These are phyloP conservation scores for Aurelia coerulea DNA, from an alignment of 30 jellyfish, hydroid and myxozoan species.

Conservation along the genomic window DNA sequence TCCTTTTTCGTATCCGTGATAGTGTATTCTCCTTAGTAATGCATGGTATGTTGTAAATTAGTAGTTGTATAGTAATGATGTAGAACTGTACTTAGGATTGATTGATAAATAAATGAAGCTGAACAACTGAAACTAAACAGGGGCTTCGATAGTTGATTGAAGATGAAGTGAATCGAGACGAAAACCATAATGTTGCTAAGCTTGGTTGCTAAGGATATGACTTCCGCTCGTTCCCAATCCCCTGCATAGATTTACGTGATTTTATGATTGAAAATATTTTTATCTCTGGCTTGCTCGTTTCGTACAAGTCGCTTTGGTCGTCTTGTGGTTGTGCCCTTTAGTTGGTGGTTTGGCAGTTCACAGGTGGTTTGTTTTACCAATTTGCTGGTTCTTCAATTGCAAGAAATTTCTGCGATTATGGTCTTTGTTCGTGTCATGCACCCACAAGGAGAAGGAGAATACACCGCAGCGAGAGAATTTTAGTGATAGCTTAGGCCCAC, in stretches of 20 bases:
- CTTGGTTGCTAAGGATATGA: background rate
- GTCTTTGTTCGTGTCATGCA: slow-evolving; percentile 74
- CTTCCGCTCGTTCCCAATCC: slow-evolving; percentile 50
- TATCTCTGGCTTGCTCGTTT: background rate
- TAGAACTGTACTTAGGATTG: no score
- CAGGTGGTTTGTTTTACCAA: slow-evolving; percentile 70
- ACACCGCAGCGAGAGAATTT: slow-evolving; percentile 33
- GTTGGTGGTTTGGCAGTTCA: slow-evolving; percentile 75
- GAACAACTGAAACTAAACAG: no score
- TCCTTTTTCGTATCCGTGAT: no score
- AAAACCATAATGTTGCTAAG: no score
- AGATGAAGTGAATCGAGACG: no score
- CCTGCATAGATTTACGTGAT: slow-evolving; percentile 40
- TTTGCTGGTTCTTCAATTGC: slow-evolving; percentile 68
- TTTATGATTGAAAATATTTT: slow-evolving; percentile 32
- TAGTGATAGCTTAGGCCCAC: slow-evolving; percentile 20
- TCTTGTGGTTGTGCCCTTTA: slow-evolving; percentile 73
- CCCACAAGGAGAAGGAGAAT: slow-evolving; percentile 51
- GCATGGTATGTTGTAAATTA: no score
- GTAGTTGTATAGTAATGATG: no score
- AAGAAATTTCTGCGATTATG: slow-evolving; percentile 59
- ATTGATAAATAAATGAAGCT: no score
- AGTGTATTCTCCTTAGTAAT: no score
- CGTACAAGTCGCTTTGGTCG: slow-evolving; percentile 46
- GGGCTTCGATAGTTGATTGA: no score